A percentile compares a stretch with the other conserved stretches of the same genome.
Evolutionary conservation across 2,113 vertebrate genomes (phyloP).

Genomic region (Theropithecus gelada): DNA sequence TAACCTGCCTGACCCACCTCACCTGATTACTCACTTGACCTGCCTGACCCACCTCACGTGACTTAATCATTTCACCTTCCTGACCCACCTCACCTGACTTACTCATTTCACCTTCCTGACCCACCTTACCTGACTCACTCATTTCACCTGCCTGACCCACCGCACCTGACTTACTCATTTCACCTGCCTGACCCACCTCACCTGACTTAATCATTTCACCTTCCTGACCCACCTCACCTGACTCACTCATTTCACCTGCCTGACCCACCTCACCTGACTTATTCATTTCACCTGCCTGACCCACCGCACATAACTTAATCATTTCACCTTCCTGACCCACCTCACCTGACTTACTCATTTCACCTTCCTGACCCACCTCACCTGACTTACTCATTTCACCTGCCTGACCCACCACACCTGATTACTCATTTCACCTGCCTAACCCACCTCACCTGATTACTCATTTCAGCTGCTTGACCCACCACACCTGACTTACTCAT

Average conservation of each 20-base stretch:
- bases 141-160: neutral
- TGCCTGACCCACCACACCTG: rapidly evolving
- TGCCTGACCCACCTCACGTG: neutral
- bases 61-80: too few species aligned
- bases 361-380: rapidly evolving
- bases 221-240: too few species aligned
- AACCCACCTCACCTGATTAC: rapidly evolving
- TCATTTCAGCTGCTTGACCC: neutral
- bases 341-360: rapidly evolving
- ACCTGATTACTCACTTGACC: too few species aligned
- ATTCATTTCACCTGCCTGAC: neutral
- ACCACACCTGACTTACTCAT: rapidly evolving
- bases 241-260: too few species aligned
- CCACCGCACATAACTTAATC: neutral
- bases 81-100: rapidly evolving
- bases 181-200: rapidly evolving
- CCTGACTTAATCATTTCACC: neutral
- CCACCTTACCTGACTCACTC: rapidly evolving
- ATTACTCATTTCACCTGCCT: neutral
- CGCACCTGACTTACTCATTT: rapidly evolving
- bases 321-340: rapidly evolving
- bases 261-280: rapidly evolving
- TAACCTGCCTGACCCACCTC: neutral
- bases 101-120: neutral
- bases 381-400: neutral